Evolutionary conservation across 2,797 vertebrate genomes (phyloP).

Genomic region (Petrocephalus sullivani): DNA sequence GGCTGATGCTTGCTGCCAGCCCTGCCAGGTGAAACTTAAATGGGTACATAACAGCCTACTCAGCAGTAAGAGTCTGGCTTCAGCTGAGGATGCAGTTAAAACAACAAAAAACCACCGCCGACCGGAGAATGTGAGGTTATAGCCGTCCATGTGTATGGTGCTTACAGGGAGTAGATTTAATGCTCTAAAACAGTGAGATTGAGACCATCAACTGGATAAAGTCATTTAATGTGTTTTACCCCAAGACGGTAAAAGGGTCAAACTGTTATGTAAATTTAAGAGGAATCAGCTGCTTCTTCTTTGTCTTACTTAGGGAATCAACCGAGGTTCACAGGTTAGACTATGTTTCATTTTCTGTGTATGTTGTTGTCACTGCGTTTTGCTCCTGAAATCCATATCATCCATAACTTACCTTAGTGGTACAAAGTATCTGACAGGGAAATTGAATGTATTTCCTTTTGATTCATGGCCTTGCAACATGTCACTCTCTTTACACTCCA

Average conservation of each 20-base stretch:
- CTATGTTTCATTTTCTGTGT: not conserved
- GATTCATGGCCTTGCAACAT: not conserved
- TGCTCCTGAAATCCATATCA: not conserved
- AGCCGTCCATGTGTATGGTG: not conserved
- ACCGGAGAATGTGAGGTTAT: not conserved
- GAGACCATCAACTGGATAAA: not conserved
- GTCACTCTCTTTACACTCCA: not conserved
- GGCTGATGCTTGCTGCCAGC: not conserved
- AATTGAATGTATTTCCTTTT: not conserved
- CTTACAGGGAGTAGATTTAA: not conserved
- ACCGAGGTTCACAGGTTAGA: not conserved
- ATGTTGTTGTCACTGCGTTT: not conserved
- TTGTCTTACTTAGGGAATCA: not conserved
- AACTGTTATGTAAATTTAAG: constrained; percentile 1
- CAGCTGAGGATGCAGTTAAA: not conserved
- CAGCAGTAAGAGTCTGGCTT: not conserved
- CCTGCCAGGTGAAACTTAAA: not conserved
- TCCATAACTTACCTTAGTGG: not conserved
- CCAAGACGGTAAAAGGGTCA: not conserved
- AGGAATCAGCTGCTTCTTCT: not conserved
- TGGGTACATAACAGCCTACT: not conserved
- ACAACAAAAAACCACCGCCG: not conserved
- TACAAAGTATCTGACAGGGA: not conserved
- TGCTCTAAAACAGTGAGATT: not conserved
- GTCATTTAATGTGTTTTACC: not conserved